Conservation (phyloP, 2,797 vertebrate genomes). For the Lagorchestes hirsutus region DNA sequence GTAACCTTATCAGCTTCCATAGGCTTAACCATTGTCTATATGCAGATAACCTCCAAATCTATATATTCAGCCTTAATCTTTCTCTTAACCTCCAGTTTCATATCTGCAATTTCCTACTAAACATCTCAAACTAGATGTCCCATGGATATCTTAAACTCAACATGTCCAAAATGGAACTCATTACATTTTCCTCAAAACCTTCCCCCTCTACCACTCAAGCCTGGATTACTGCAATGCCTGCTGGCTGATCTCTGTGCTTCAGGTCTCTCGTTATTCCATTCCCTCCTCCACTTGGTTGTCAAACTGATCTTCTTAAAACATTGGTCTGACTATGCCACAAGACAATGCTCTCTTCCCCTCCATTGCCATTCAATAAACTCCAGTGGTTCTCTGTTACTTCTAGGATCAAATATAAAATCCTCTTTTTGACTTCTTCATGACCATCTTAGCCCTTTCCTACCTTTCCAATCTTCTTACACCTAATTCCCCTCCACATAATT, state of each 20-base stretch:
- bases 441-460: not conserved
- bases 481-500: not conserved
- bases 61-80: not conserved
- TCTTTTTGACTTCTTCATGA: not conserved
- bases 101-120: not conserved
- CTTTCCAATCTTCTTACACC: not conserved
- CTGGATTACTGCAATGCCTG: not conserved
- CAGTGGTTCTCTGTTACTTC: not conserved
- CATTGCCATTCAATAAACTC: not conserved
- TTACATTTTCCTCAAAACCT: not conserved
- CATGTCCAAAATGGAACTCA: not conserved
- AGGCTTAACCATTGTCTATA: not conserved
- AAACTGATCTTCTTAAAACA: not conserved
- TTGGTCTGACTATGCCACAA: not conserved
- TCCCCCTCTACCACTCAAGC: not conserved
- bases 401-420: not conserved
- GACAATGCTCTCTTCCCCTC: not conserved
- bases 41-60: not conserved
- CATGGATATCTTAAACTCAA: not conserved
- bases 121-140: not conserved
- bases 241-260: not conserved
- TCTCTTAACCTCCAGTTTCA: not conserved
- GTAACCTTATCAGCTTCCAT: not conserved
- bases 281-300: not conserved
- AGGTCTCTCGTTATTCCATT: not conserved